Conservation (phyloP, 2,113 vertebrate species). For the Myrmecobius fasciatus region DNA sequence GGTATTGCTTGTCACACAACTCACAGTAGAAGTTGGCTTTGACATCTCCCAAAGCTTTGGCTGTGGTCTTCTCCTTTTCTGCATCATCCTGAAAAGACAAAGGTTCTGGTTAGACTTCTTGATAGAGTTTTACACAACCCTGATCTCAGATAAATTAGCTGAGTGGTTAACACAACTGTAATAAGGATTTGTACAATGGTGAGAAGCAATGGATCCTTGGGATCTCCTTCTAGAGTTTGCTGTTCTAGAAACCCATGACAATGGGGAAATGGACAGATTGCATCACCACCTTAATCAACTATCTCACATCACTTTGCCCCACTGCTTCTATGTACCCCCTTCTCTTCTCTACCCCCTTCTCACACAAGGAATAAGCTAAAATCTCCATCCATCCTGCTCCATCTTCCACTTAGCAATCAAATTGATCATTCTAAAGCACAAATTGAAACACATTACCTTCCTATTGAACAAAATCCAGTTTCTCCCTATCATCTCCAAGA, state of each 20-base stretch:
- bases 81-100: constrained; percentile 89
- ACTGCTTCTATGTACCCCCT: neutral
- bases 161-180: constrained; percentile 15
- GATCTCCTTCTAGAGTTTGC: neutral
- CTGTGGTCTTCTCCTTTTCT: constrained; percentile 91
- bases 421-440: neutral
- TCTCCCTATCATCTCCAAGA: neutral
- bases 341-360: neutral
- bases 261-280: neutral
- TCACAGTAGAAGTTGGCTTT: constrained; percentile 99
- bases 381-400: neutral
- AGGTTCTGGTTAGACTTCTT: constrained; percentile 67
- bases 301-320: neutral
- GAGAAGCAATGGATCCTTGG: neutral
- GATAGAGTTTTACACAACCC: neutral
- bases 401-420: neutral
- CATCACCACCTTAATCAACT: neutral
- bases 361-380: neutral
- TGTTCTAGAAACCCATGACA: neutral
- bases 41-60: constrained; percentile 93
- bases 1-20: constrained; percentile 99
- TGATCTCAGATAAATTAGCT: constrained; percentile 31
- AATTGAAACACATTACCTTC: neutral
- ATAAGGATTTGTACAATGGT: constrained; percentile 8
- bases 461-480: neutral